phyloP scores from a whole-genome alignment of 2,113 vertebrate genomes.

The Dromiciops gliroides region DNA sequence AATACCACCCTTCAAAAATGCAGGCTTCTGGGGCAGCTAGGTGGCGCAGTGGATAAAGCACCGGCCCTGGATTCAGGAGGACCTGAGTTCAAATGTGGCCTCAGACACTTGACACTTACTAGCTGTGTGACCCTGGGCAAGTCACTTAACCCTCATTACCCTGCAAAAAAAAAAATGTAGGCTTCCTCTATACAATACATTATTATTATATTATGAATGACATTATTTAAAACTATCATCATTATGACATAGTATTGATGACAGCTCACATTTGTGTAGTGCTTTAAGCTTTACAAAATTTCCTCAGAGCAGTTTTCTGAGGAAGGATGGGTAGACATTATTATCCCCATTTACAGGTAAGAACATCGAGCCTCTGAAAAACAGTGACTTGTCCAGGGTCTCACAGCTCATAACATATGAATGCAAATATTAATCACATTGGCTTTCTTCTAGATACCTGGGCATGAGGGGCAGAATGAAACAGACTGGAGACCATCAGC shows the following conservation, averaged over 20 bases:
- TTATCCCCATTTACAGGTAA: background rate
- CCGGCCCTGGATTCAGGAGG: no score
- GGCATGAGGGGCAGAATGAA: background rate
- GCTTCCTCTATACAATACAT: background rate
- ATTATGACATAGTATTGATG: background rate
- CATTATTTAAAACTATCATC: background rate
- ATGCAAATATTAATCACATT: background rate
- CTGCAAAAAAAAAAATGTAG: no score
- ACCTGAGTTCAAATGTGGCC: no score
- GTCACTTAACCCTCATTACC: no score
- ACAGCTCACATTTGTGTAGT: background rate
- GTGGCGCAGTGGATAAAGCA: no score
- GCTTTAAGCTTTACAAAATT: background rate
- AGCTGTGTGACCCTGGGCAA: no score
- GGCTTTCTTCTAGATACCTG: background rate
- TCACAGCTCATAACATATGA: background rate
- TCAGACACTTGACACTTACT: no score
- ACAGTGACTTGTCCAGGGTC: background rate
- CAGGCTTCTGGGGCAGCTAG: no score
- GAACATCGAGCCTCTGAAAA: background rate
- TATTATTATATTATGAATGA: background rate
- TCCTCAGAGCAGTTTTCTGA: background rate
- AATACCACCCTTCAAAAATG: background rate
- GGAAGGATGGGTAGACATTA: background rate
- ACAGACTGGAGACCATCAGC: background rate